These are phyloP conservation scores for Dysmachus trigonus DNA, from an alignment of 2,888 invertebrate genomes.

Conservation along the genomic window DNA sequence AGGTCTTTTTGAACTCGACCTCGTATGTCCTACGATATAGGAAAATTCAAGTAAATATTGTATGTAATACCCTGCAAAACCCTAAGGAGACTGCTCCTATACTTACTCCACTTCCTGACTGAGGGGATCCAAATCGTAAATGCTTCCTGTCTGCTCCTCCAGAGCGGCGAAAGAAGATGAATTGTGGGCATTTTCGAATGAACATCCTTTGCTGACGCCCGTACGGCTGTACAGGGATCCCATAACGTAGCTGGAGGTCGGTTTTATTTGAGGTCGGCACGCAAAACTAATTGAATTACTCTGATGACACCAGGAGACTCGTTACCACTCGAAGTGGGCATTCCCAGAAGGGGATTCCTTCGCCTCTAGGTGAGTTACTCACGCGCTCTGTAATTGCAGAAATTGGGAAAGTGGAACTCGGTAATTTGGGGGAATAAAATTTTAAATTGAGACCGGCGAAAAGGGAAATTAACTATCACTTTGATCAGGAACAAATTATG, in stretches of 20 bases:
- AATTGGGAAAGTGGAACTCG: background rate
- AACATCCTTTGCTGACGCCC: too few species aligned
- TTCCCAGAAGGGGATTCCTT: background rate
- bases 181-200: background rate
- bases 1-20: background rate
- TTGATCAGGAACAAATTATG: background rate
- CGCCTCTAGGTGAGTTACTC: background rate
- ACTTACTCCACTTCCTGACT: background rate
- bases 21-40: background rate
- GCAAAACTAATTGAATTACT: slow-evolving; percentile 15
- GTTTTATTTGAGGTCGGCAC: background rate
- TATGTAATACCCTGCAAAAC: background rate
- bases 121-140: background rate
- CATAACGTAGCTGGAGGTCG: background rate
- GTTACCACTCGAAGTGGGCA: background rate
- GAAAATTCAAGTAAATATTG: background rate
- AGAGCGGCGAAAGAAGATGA: background rate
- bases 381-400: background rate
- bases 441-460: background rate
- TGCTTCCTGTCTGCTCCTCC: background rate
- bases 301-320: background rate
- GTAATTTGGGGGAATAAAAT: background rate
- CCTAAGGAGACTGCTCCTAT: background rate
- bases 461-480: background rate
- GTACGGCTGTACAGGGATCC: background rate